These are phyloP conservation scores for Xenopus tropicalis DNA, from an alignment of 2,113 vertebrate genomes.

Conservation along the genomic window DNA sequence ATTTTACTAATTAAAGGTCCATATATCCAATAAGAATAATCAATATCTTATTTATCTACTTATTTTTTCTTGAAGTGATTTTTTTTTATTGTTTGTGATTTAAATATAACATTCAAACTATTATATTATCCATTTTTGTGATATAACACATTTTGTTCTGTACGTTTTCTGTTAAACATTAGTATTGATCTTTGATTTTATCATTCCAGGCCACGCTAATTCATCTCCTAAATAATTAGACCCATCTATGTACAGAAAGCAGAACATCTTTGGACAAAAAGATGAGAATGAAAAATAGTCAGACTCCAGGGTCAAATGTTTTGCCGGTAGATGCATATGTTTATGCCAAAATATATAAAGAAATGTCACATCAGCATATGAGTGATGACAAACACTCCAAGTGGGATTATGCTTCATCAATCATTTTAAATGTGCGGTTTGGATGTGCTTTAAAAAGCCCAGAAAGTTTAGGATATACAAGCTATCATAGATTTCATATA, in stretches of 20 bases:
- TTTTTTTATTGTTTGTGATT: too few species aligned
- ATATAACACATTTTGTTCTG: too few species aligned
- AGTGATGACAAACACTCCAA: conserved; percentile 80
- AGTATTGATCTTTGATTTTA: too few species aligned
- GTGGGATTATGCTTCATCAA: conserved; percentile 75
- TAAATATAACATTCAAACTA: too few species aligned
- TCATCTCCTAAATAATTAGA: conserved; percentile 64
- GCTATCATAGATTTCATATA: too few species aligned
- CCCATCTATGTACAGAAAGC: conserved; percentile 54
- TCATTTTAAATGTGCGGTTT: conserved; percentile 75
- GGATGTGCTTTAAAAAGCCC: conserved; percentile 68
- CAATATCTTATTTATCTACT: too few species aligned
- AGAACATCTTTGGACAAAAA: conserved; percentile 66
- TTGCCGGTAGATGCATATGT: conserved; percentile 81
- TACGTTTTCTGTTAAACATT: too few species aligned
- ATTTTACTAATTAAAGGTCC: too few species aligned
- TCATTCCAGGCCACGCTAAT: too few species aligned
- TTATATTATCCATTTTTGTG: too few species aligned
- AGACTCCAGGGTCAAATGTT: conserved; percentile 78
- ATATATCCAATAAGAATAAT: too few species aligned
- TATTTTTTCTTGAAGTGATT: too few species aligned
- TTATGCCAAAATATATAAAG: conserved; percentile 84
- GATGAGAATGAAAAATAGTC: conserved; percentile 77
- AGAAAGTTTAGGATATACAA: not conserved
- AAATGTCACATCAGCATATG: conserved; percentile 79